These are phyloP conservation scores for Heliconius ismenius DNA, from an alignment of 2,888 invertebrate species.

Conservation along the genomic window DNA sequence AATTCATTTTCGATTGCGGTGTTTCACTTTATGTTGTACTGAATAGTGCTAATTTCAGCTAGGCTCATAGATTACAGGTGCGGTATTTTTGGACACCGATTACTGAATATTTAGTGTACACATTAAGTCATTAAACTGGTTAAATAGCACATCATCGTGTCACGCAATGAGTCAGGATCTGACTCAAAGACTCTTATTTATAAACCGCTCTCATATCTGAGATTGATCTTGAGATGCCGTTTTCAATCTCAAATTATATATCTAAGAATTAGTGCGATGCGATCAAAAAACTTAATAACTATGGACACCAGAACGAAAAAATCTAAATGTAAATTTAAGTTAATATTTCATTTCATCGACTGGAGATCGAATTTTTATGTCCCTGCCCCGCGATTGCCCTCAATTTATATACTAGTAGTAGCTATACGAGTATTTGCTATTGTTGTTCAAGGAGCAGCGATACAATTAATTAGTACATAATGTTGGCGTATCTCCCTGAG, in stretches of 20 bases:
- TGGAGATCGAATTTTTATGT: too few relatives aligned
- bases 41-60: slow-evolving; percentile 21
- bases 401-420: neutral
- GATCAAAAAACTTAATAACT: too few relatives aligned
- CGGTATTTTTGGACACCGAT: slow-evolving; percentile 19
- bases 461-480: slow-evolving; percentile 11
- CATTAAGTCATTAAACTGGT: neutral
- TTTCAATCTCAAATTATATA: too few relatives aligned
- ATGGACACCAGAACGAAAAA: too few relatives aligned
- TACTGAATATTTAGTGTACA: neutral
- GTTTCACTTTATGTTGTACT: slow-evolving; percentile 2
- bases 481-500: slow-evolving; percentile 10
- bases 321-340: too few relatives aligned
- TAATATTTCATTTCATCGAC: too few relatives aligned
- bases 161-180: too few relatives aligned
- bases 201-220: too few relatives aligned
- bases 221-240: too few relatives aligned
- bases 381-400: too few relatives aligned
- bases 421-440: slow-evolving; percentile 9
- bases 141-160: neutral
- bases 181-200: too few relatives aligned
- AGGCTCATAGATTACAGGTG: slow-evolving; percentile 16
- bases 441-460: neutral
- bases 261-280: too few relatives aligned
- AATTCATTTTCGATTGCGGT: neutral